These are phyloP conservation scores for Brachyopa scutellaris DNA, from an alignment of 2,888 invertebrate species.

Conservation along the genomic window DNA sequence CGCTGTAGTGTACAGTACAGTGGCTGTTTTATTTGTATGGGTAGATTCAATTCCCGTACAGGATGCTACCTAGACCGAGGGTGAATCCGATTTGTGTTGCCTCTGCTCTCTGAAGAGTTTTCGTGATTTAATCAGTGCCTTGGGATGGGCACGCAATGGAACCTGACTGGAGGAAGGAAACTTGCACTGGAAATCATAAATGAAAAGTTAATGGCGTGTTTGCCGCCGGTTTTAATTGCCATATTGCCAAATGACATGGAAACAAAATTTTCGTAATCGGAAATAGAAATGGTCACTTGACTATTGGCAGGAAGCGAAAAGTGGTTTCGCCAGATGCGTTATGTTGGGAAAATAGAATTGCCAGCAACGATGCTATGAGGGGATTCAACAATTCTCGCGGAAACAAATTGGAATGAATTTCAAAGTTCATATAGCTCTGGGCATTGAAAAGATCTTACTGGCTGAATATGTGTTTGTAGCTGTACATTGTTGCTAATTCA, in stretches of 20 bases:
- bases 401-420: no score
- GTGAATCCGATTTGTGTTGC: conserved; percentile 7
- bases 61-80: conserved; percentile 38
- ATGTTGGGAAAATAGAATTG: neutral
- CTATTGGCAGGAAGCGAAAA: neutral
- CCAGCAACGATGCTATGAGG: neutral
- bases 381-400: neutral
- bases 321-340: neutral
- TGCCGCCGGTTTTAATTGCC: conserved; percentile 18
- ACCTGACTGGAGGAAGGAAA: neutral
- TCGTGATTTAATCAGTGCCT: conserved; percentile 1
- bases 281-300: neutral
- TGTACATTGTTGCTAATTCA: no score
- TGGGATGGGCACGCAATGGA: neutral
- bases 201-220: conserved; percentile 11
- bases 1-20: no score
- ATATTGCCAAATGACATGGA: conserved; percentile 38
- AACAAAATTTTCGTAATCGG: conserved; percentile 25
- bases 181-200: conserved; percentile 20
- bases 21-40: no score
- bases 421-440: no score
- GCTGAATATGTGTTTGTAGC: no score
- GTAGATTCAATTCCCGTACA: no score
- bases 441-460: no score
- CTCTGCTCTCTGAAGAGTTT: neutral